A percentile compares a stretch with the other conserved stretches of the same genome.
Conservation (phyloP, 2,888 invertebrate genomes). For the Atrina japonica region DNA sequence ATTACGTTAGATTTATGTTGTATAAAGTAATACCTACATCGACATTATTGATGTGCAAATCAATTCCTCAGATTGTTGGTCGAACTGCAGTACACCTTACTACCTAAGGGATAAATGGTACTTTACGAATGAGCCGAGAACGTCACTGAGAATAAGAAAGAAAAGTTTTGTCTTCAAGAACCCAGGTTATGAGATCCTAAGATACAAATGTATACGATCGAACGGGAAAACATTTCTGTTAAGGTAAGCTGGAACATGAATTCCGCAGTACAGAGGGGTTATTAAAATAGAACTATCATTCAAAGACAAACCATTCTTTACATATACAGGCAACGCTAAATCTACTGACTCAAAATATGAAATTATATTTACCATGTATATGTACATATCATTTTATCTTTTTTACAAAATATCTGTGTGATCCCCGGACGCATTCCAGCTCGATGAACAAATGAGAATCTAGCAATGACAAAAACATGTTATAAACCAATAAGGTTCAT, state of each 20-base stretch:
- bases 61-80: constrained; percentile 34
- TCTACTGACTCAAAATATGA: too few species aligned
- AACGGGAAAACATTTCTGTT: constrained; percentile 60
- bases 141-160: constrained; percentile 50
- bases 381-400: not conserved
- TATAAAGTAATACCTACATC: too few species aligned
- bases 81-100: constrained; percentile 50
- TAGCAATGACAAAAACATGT: too few species aligned
- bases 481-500: too few species aligned
- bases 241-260: constrained; percentile 40
- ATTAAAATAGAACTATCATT: too few species aligned
- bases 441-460: too few species aligned
- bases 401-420: not conserved
- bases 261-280: not conserved
- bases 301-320: too few species aligned
- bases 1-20: too few species aligned
- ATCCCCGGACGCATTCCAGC: not conserved
- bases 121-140: constrained; percentile 45
- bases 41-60: too few species aligned
- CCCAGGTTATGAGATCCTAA: constrained; percentile 42
- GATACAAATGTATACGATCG: constrained; percentile 56
- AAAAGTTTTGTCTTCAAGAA: constrained; percentile 49
- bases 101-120: constrained; percentile 53
- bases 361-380: not conserved
- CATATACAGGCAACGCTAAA: too few species aligned